Evolutionary conservation across 2,888 invertebrate genomes (phyloP).

Genomic region (Adelphocoris suturalis): DNA sequence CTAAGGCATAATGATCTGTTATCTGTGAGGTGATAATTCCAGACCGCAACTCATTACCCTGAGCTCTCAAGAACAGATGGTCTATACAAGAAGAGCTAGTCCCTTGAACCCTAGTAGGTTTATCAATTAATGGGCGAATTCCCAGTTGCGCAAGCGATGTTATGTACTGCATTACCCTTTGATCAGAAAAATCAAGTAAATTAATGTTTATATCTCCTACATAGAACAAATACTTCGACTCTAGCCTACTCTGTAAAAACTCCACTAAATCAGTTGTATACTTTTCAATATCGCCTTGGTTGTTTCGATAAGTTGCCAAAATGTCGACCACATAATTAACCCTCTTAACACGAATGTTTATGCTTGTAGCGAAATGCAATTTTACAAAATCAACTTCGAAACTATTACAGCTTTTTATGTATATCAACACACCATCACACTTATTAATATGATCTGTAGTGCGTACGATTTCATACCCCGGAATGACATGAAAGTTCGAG

Average conservation of each 20-base stretch:
- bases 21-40: constrained; percentile 24
- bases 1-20: constrained; percentile 13
- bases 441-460: constrained; percentile 34
- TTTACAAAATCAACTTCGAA: not conserved
- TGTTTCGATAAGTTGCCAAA: constrained; percentile 6
- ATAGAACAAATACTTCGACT: not conserved
- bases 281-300: not conserved
- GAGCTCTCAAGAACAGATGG: constrained; percentile 35
- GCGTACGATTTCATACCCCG: constrained; percentile 21
- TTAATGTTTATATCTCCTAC: constrained; percentile 47
- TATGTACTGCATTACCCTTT: not conserved
- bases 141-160: not conserved
- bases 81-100: constrained; percentile 40
- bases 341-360: not conserved
- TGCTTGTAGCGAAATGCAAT: constrained; percentile 34
- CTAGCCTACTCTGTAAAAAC: not conserved
- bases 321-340: not conserved
- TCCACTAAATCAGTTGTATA: constrained; percentile 25
- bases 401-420: constrained; percentile 23
- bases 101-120: constrained; percentile 30
- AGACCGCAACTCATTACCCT: not conserved
- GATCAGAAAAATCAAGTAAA: constrained; percentile 7
- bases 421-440: constrained; percentile 7
- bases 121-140: constrained; percentile 31
- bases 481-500: not conserved